phyloP scores from a whole-genome alignment of 2,888 invertebrate species.

The Chloroclysta siterata region DNA sequence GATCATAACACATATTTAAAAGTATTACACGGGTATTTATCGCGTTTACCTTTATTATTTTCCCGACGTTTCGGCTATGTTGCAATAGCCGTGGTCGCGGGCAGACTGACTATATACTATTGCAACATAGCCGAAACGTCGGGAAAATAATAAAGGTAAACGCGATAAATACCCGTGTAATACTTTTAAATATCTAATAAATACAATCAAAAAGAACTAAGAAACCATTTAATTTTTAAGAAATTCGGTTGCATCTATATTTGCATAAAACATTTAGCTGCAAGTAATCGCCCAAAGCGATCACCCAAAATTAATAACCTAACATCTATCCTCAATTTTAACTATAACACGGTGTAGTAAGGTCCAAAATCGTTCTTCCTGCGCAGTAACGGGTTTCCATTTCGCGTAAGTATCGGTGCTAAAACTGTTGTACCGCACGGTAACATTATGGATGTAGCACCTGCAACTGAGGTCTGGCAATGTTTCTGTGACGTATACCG shows the following conservation, averaged over 20 bases:
- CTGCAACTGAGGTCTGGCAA: constrained; percentile 19
- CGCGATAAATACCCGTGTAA: too few relatives aligned
- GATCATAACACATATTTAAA: too few relatives aligned
- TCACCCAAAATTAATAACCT: not conserved
- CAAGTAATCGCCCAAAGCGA: not conserved
- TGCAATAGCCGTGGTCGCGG: too few relatives aligned
- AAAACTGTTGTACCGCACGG: constrained; percentile 23
- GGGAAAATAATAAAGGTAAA: too few relatives aligned
- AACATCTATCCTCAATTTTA: not conserved
- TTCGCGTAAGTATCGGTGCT: constrained; percentile 24
- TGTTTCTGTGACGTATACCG: constrained; percentile 2
- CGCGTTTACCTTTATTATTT: too few relatives aligned
- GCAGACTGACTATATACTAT: too few relatives aligned
- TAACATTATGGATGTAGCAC: constrained; percentile 18
- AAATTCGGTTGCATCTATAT: not conserved
- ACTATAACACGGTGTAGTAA: constrained; percentile 8
- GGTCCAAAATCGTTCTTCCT: constrained; percentile 14
- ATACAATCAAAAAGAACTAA: too few relatives aligned
- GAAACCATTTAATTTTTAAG: not conserved
- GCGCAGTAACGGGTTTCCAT: constrained; percentile 30
- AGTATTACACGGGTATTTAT: too few relatives aligned
- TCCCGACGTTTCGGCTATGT: too few relatives aligned
- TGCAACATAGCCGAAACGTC: too few relatives aligned
- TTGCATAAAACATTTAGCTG: not conserved
- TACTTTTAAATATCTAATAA: too few relatives aligned